A percentile compares a stretch with the other conserved stretches of the same genome.
Conservation (phyloP, 2,113 vertebrate species). For the Sylvia atricapilla region DNA sequence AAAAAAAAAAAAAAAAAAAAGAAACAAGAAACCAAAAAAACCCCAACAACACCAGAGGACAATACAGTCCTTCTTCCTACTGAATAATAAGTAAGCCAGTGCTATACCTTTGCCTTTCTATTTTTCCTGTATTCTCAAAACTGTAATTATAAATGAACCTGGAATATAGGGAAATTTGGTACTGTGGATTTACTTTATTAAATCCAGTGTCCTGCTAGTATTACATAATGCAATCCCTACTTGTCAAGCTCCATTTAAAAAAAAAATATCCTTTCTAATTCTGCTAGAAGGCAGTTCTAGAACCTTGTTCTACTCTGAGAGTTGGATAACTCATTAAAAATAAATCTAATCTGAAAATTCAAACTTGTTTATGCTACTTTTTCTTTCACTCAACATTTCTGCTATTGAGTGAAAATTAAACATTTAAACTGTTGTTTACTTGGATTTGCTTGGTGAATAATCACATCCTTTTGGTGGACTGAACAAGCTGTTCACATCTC, state of each 20-base stretch:
- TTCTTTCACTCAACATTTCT: slow-evolving; percentile 12
- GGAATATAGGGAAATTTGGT: neutral
- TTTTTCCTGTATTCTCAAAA: neutral
- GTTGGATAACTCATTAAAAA: slow-evolving; percentile 11
- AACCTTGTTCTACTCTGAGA: neutral
- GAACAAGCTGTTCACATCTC: neutral
- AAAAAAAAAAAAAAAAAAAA: slow-evolving; percentile 11
- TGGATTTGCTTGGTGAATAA: slow-evolving; percentile 11
- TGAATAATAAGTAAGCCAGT: neutral
- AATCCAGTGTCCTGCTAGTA: neutral
- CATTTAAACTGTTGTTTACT: neutral
- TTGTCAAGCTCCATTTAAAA: neutral
- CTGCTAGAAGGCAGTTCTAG: neutral
- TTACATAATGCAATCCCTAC: neutral
- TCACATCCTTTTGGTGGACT: neutral
- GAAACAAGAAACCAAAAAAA: neutral
- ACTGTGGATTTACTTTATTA: neutral
- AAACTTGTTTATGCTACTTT: slow-evolving; percentile 8
- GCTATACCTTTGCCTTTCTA: neutral
- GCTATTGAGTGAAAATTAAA: no score
- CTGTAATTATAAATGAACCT: neutral
- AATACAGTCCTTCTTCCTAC: neutral
- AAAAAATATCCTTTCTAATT: neutral
- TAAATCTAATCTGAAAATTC: neutral
- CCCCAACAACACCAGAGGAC: neutral